Base-by-base conservation (phyloP, 2,888 invertebrate species). In the Halocaridina rubra region DNA sequence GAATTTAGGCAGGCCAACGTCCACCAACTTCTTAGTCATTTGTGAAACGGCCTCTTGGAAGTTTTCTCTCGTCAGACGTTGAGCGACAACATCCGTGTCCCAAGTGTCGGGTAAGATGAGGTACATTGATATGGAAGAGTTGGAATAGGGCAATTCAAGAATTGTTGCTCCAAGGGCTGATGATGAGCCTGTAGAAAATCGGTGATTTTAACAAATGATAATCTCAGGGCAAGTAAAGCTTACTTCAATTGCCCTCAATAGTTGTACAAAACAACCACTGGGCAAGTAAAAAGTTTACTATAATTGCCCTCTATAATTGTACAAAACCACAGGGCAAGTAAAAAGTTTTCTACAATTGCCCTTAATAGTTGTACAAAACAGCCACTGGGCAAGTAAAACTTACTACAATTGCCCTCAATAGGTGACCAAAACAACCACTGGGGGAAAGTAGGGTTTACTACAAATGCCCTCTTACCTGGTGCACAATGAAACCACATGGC, bases 101-200 rank as follows among this genome's bases (percentile, higher is more conserved):
- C 22, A 24, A 29, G 57, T 32, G 64, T 75, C 30, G 7, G 90
- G 89, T 29, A 90, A 86, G 10, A 90, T 30, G 75, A 90, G 30
- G 74, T 89, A 89, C 88, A 90, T 88, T 19, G 89, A 88, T n/a
- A 90, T 82, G 13, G 89, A 87, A 53, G 87, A 87, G 16, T 87
- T 81, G 13, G 80, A 72, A 81, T 89, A 90, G 2, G 90, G 90
- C 22, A 90, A 74, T 78, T 90, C 89, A 24, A 90, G 72, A 29
- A 90, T 87, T 8, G 88, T 85, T 1, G 89, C 87, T 33, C 85
- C 59, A 30, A 87, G 74, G 16, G 33, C 53, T 3, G 53, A 39
- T 3, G 86, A 79, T 10, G 53, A 33, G 8, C 72, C 88, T 88
- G 92, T 0, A 92, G 92, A 22, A 7, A 22, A 22, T 24, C 3